Conservation (phyloP, 2,113 vertebrate species). For the Prochilodus magdalenae region DNA sequence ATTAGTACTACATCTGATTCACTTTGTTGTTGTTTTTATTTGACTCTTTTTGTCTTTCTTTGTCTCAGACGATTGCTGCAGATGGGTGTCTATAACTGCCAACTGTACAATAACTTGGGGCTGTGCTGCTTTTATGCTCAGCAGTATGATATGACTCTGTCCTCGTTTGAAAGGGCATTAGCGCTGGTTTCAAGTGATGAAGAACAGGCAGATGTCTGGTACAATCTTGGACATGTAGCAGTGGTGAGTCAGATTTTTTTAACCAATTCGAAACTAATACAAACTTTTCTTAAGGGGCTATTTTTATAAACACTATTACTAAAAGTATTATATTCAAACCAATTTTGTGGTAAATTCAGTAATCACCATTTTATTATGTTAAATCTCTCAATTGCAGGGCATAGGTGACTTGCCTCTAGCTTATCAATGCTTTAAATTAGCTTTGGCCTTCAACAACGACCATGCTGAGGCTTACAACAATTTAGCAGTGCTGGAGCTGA, state of each 20-base stretch:
- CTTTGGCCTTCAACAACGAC: conserved; percentile 88
- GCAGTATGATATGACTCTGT: conserved; percentile 97
- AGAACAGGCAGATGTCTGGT: conserved; percentile 95
- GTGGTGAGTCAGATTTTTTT: conserved; percentile 81
- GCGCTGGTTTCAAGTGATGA: conserved; percentile 88
- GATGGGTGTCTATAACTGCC: conserved; percentile 98
- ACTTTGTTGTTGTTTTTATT: conserved; percentile 20
- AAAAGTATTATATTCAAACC: too few relatives aligned
- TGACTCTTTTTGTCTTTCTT: background rate
- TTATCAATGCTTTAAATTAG: conserved; percentile 92
- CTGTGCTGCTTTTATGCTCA: conserved; percentile 98
- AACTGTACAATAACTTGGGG: conserved; percentile 97
- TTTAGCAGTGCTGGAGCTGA: conserved; percentile 91
- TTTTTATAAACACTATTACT: too few relatives aligned
- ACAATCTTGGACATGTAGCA: conserved; percentile 94
- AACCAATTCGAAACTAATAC: background rate
- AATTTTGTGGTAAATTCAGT: background rate
- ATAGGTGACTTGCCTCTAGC: conserved; percentile 89
- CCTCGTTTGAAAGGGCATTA: conserved; percentile 92
- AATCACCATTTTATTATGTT: background rate
- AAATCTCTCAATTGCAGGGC: conserved; percentile 76
- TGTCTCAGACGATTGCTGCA: conserved; percentile 89
- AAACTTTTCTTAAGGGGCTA: too few relatives aligned
- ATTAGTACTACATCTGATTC: conserved; percentile 7
- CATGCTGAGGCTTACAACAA: conserved; percentile 96